A percentile compares a stretch with the other conserved stretches of the same genome.
Evolutionary conservation across 2,888 invertebrate genomes (phyloP).

Genomic region (Proisotoma minuta): DNA sequence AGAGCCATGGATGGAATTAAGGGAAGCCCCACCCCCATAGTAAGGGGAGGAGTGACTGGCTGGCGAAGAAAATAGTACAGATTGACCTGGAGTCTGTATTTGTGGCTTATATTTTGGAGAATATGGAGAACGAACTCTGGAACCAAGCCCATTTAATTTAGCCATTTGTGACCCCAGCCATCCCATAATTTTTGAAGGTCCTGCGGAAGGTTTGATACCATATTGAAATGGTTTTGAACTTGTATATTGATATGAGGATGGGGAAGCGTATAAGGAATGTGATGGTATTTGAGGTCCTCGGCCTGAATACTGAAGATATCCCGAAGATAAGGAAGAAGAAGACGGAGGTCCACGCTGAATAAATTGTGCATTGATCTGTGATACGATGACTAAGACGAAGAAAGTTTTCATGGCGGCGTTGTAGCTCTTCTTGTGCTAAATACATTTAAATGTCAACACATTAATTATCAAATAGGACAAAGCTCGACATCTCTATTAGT

Average conservation of each 20-base stretch:
- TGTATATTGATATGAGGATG: not conserved
- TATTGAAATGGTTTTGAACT: too few species aligned
- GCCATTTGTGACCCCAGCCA: constrained; percentile 43
- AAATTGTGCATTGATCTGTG: not conserved
- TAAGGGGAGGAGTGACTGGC: constrained; percentile 12
- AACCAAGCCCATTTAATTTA: constrained; percentile 35
- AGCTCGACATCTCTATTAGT: too few species aligned
- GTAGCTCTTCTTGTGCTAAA: constrained; percentile 27
- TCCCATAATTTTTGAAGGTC: constrained; percentile 37
- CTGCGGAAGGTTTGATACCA: constrained; percentile 8
- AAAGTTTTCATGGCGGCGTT: not conserved
- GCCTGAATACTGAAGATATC: not conserved
- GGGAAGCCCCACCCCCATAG: not conserved
- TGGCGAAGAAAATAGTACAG: not conserved
- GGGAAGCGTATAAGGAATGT: not conserved
- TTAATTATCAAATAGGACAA: too few species aligned
- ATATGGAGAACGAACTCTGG: constrained; percentile 24
- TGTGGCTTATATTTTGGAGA: constrained; percentile 32
- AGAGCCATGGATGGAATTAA: constrained; percentile 19
- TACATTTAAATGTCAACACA: constrained; percentile 13
- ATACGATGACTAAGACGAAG: not conserved
- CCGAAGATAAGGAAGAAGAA: not conserved
- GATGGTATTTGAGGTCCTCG: constrained; percentile 9
- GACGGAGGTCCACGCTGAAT: not conserved
- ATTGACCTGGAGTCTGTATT: not conserved